Evolutionary conservation across 2,113 vertebrate species (phyloP).

Genomic region (Rhadina sibilatrix): DNA sequence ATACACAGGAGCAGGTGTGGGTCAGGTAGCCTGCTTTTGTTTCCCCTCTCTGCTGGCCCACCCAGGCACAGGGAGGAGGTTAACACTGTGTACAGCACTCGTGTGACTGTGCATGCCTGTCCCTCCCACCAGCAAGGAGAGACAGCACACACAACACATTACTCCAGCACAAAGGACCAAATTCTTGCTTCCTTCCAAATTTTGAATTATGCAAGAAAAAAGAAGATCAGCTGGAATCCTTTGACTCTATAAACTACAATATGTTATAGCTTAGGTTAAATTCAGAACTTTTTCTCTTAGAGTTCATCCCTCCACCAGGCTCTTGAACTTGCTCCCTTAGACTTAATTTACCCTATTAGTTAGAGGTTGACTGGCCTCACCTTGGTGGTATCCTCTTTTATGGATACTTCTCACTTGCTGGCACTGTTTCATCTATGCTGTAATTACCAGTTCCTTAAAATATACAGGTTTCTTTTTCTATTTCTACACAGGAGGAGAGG

Average conservation of each 20-base stretch:
- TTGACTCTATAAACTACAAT: neutral
- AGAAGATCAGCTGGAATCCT: neutral
- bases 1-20: neutral
- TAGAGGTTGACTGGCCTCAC: neutral
- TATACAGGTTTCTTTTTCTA: neutral
- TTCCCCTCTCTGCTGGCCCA: neutral
- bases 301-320: neutral
- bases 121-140: neutral
- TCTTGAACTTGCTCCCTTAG: neutral
- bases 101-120: fast-evolving
- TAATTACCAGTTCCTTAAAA: neutral
- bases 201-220: neutral
- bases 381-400: neutral
- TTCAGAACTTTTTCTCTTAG: neutral
- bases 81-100: no score
- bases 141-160: neutral
- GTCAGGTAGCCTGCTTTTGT: neutral
- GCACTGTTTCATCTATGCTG: neutral
- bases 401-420: neutral
- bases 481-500: neutral
- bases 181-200: neutral
- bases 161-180: neutral
- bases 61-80: neutral
- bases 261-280: neutral
- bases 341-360: neutral